Percentiles rank a stretch among this genome's conserved stretches.
Evolutionary conservation across 2,797 vertebrate genomes (phyloP).

Genomic region (Phyllotis vaccarum): DNA sequence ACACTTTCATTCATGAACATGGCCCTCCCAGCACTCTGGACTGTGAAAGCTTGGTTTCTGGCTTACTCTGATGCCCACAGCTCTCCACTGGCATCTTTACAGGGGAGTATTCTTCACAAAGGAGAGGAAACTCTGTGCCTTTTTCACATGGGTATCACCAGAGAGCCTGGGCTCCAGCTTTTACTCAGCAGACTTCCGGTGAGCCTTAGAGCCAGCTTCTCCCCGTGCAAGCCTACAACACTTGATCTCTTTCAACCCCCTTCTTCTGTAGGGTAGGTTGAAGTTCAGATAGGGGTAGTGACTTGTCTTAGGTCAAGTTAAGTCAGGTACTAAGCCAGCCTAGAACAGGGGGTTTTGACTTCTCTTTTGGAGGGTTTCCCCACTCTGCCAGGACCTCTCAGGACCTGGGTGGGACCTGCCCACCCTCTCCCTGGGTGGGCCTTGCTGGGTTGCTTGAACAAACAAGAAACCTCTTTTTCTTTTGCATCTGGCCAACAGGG

Average conservation of each 20-base stretch:
- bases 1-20: not conserved
- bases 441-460: slow-evolving; percentile 61
- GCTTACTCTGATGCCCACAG: not conserved
- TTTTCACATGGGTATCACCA: not conserved
- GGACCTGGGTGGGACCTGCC: too few relatives aligned
- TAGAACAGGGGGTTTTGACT: not conserved
- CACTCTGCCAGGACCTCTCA: not conserved
- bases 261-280: not conserved
- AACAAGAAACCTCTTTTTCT: slow-evolving; percentile 41
- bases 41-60: not conserved
- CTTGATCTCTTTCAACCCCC: not conserved
- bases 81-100: not conserved
- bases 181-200: not conserved
- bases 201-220: not conserved
- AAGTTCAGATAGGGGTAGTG: slow-evolving; percentile 17
- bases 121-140: not conserved
- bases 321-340: not conserved
- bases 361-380: not conserved
- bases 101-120: not conserved
- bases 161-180: not conserved
- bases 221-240: not conserved
- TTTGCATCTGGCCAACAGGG: slow-evolving; percentile 64
- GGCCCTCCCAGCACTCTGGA: not conserved
- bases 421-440: slow-evolving; percentile 70
- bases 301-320: not conserved